Percentiles rank a stretch among this genome's conserved stretches.
Conservation (phyloP, 2,113 vertebrate species). For the Scophthalmus maximus region DNA sequence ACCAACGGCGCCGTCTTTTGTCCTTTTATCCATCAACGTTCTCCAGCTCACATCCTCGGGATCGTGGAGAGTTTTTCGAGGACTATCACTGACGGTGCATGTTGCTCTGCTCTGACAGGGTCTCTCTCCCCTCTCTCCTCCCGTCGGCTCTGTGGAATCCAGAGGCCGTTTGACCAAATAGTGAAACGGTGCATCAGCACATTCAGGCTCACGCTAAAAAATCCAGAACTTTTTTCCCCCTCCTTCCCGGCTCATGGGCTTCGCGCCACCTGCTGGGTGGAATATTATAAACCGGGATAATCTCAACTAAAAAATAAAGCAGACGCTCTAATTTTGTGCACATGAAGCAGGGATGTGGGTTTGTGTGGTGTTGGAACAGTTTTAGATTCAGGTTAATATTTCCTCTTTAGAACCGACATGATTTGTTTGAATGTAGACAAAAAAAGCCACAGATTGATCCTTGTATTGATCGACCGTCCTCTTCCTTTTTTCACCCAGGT, state of each 20-base stretch:
- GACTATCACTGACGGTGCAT: conserved; percentile 16
- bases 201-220: conserved; percentile 65
- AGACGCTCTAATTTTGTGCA: neutral
- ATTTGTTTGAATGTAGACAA: neutral
- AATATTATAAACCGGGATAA: conserved; percentile 49
- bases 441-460: neutral
- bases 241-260: conserved; percentile 33
- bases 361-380: neutral
- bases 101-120: conserved; percentile 54
- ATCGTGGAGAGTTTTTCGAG: neutral
- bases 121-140: conserved; percentile 63
- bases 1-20: neutral
- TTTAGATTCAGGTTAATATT: conserved; percentile 11
- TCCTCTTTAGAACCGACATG: neutral
- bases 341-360: neutral
- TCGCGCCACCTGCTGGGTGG: conserved; percentile 74
- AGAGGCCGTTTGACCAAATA: conserved; percentile 79
- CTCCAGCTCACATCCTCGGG: conserved; percentile 3
- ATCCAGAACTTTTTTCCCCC: conserved; percentile 47
- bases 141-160: conserved; percentile 77
- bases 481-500: conserved; percentile 80
- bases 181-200: conserved; percentile 78
- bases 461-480: neutral
- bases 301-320: conserved; percentile 17
- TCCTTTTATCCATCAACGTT: neutral